Conservation (phyloP, 23 tunicate species). For the Oikopleura dioica region DNA sequence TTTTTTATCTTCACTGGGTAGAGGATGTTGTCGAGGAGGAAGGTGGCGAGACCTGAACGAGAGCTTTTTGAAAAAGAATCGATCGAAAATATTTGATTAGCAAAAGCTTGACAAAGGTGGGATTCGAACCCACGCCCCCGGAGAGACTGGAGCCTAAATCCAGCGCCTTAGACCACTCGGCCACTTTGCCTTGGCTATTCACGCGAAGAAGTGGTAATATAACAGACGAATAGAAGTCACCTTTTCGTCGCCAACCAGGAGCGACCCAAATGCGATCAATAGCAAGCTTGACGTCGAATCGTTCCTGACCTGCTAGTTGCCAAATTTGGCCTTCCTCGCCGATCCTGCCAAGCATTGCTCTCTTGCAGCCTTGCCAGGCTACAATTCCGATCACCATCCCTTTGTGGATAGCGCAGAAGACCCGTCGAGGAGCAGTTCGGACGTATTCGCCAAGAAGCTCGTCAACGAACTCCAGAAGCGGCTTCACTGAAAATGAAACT, state of each 20-base stretch:
- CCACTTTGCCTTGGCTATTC: too few relatives aligned
- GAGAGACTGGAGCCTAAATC: too few relatives aligned
- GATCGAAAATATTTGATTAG: too few relatives aligned
- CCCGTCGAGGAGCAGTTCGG: not conserved
- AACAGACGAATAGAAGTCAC: too few relatives aligned
- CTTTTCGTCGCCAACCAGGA: not conserved
- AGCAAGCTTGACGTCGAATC: not conserved
- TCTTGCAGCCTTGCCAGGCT: not conserved
- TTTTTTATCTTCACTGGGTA: not conserved
- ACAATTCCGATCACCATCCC: not conserved
- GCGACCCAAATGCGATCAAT: constrained; percentile 1
- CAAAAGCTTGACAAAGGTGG: too few relatives aligned
- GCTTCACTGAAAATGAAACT: too few relatives aligned
- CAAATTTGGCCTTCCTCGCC: not conserved
- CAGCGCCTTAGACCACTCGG: too few relatives aligned
- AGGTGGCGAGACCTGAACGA: not conserved
- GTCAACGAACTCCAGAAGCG: not conserved
- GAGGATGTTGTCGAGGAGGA: not conserved
- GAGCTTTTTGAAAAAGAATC: too few relatives aligned
- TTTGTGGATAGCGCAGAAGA: not conserved
- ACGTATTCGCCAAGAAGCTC: not conserved
- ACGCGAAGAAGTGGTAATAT: too few relatives aligned
- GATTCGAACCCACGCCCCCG: too few relatives aligned
- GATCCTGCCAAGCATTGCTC: not conserved
- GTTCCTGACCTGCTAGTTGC: not conserved